Base-by-base conservation (phyloP, 2,888 invertebrate species). In the Dasysyrphus tricinctus region DNA sequence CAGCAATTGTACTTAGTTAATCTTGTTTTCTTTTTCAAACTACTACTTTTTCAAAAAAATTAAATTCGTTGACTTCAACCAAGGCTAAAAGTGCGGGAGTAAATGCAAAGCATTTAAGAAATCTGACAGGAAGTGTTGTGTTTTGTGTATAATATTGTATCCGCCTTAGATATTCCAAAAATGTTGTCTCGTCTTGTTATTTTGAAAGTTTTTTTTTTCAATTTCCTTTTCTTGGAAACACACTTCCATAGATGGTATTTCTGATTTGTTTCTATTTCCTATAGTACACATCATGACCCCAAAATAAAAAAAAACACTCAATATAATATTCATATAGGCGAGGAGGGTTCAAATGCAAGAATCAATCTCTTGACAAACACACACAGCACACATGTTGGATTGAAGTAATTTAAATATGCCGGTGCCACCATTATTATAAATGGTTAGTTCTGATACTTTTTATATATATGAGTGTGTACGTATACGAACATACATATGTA, bases 351-450 rank as follows among this genome's bases (percentile, higher is more conserved):
- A 47, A 49, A 65, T 65, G 39, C 51, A 73, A 32, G 69, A 73
- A 63, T 54, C 32, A 16, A 8, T 34, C 49, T 32, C 34, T 59
- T 24, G 24, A 24, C 24, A 24, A 1, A 24, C 24, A 24, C 24
- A 24, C 24, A 49, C 57, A 37, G 59, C 74, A 81, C 74, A 81
- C 74, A 81, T 86, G 78, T 65, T 65, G 37, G 12, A 42, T 65
- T 67, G 44, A 69, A 72, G 34, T 47, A 59, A 74, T 85, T 80
- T 73, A 76, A 77, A 85, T 69, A 81, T 77, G 74, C 69, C 74
- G 81, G 77, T 81, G 73, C 56, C 61, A 42, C 65, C 47, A 67
- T 29, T 39, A 19, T 42, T 32, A 49, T 59, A 14, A 24, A 24
- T 51, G n/a, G 14, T 29, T n/a, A 24, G 32, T 51, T 47, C 14